Conservation (phyloP, 2,797 vertebrate genomes). For the Sebastes nivosus region DNA sequence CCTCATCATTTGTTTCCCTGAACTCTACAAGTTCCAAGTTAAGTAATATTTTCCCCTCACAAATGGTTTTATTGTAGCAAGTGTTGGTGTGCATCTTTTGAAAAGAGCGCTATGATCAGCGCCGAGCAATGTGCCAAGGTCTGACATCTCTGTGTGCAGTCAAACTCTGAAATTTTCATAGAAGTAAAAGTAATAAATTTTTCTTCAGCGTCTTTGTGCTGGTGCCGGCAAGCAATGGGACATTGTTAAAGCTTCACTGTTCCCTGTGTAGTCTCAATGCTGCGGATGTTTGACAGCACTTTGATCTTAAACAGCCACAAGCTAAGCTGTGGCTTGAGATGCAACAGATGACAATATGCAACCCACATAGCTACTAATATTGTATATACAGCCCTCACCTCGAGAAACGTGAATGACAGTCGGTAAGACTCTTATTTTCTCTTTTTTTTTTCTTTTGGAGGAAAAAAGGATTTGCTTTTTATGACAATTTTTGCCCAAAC, state of each 20-base stretch:
- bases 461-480: not conserved
- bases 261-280: conserved; percentile 23
- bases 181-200: conserved; percentile 20
- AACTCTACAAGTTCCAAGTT: not conserved
- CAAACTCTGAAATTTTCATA: conserved; percentile 33
- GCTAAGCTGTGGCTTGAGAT: conserved; percentile 50
- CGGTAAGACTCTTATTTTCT: conserved; percentile 1
- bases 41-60: not conserved
- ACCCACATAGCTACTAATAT: conserved; percentile 20
- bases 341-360: conserved; percentile 33
- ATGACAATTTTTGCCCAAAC: not conserved
- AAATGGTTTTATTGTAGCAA: conserved; percentile 1
- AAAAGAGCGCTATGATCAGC: not conserved
- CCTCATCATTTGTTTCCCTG: not conserved
- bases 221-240: conserved; percentile 22
- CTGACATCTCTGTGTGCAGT: conserved; percentile 32
- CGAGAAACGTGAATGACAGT: conserved; percentile 9
- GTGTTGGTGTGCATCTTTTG: not conserved
- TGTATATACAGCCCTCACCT: conserved; percentile 9
- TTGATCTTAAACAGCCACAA: conserved; percentile 45
- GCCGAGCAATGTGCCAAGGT: not conserved
- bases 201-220: conserved; percentile 23
- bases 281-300: conserved; percentile 37
- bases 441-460: not conserved
- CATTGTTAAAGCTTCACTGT: conserved; percentile 33